Evolutionary conservation across 2,113 vertebrate species (phyloP).

Genomic region (Turdus rufiventris): DNA sequence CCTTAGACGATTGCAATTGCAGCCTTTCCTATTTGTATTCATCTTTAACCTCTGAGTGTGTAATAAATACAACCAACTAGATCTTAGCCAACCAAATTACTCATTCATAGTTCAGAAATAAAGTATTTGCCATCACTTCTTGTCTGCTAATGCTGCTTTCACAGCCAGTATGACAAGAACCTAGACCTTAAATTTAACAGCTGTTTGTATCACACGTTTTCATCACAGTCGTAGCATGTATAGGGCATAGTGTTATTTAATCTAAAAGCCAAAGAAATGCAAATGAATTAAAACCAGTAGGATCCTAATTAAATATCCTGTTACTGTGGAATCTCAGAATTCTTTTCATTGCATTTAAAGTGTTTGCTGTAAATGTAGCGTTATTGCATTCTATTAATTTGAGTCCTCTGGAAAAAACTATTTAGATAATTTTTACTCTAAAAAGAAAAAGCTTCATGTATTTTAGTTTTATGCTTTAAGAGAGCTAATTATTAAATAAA

Average conservation of each 20-base stretch:
- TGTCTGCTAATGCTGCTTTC: background rate
- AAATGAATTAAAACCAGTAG: background rate
- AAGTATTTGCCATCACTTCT: background rate
- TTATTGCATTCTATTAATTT: background rate
- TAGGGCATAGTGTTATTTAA: background rate
- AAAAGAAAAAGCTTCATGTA: background rate
- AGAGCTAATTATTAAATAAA: background rate
- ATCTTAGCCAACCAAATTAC: background rate
- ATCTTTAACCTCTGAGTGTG: background rate
- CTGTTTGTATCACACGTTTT: background rate
- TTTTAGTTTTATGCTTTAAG: background rate
- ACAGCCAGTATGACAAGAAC: background rate
- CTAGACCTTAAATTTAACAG: background rate
- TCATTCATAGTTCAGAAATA: background rate
- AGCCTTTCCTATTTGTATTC: background rate
- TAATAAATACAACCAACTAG: background rate
- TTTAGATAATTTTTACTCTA: background rate
- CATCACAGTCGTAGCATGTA: rapidly evolving
- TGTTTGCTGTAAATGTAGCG: background rate
- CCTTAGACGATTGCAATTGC: too few species aligned
- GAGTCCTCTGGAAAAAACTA: background rate
- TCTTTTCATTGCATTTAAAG: background rate
- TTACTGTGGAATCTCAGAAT: background rate
- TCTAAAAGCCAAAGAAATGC: background rate
- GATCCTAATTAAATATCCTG: background rate